Evolutionary conservation across 2,888 invertebrate genomes (phyloP), one percentile per base, ranked within the genome.

Genomic region (Holacanthella duospinosa): DNA sequence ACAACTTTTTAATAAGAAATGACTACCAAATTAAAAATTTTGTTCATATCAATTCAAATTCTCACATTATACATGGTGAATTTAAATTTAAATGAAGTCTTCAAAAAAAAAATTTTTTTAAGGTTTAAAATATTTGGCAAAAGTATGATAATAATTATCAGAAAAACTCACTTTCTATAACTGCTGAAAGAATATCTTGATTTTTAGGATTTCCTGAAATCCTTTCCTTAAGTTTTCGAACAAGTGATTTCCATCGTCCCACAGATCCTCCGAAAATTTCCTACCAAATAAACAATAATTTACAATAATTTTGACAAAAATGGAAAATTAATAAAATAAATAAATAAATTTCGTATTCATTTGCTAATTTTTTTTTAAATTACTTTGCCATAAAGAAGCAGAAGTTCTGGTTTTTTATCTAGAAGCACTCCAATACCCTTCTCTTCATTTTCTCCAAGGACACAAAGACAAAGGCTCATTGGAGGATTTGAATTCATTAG

Each of bases 321-420:
- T 28, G 24, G 27, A 57, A 43, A 29, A 28, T 29, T 21, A 36
- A 36, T 4, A 9, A 3, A 29, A 16, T 25, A 26, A 2, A 57
- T 29, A 57, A 29, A 28, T 57, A 57, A n/a, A 12, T 36, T 16
- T 6, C 6, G 36, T 36, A 36, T 36, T 36, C 36, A 6, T 9
- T 26, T 26, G 24, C 53, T 27, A 27, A 55, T 36, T 6, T 2
- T n/a, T 19, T 29, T 36, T 25, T 9, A 27, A 55, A 36, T 74
- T 75, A 85, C 86, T 81, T 85, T 85, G 56, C 84, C 84, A 75
- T 84, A 86, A 63, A 84, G 82, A 68, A 85, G 77, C 29, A 85
- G 75, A 73, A 82, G 83, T 2, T 68, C 63, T 2, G 72, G 71
- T 24, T 70, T 68, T 36, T 67, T 63, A 12, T 65, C 61, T 2